Base-by-base conservation (phyloP, 2,113 vertebrate genomes). In the Phrynocephalus versicolor region DNA sequence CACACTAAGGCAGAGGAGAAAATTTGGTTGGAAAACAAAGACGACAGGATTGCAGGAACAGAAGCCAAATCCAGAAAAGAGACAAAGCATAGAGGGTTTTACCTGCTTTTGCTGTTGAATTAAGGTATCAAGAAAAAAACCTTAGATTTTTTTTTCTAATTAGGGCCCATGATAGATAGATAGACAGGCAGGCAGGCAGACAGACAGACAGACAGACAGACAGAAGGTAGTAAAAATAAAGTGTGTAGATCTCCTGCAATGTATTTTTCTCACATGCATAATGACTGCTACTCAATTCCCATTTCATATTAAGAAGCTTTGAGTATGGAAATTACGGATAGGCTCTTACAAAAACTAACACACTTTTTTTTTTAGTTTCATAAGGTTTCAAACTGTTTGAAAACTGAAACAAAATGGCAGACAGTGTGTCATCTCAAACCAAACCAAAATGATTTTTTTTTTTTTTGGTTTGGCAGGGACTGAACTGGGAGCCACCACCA, bases 41-140 rank as follows among this genome's bases (percentile, higher is more conserved):
- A 85, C 92, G 57, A 33, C 27, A n/a, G 5, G 83, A 88, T 83
- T 93, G 74, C 91, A 91, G 74, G 58, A 89, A 90, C 71, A 84
- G 30, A 75, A 6, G 70, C 57, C 37, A 81, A 41, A 84, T 67
- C 84, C 41, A 71, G 19, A 87, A 57, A 89, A 77, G 35, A 81
- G 35, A 85, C n/a, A 0, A 37, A 80, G 37, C 81, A n/a, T 30
- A 13, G 74, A 18, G 27, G 3, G 41, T 62, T 93, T 92, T 87
- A 86, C 85, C 60, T 82, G 55, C 88, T 18, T 81, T 65, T 72
- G 77, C 62, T 4, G 27, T 85, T 89, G 79, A 92, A 90, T 88
- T 80, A 76, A 92, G 67, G 85, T 84, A 77, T 13, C 35, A 23
- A 67, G 13, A 27, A 16, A 60, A 81, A 70, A 67, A n/a, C 30